Percentiles rank a stretch among this genome's conserved stretches.
Evolutionary conservation across 1,140 invertebrate genomes (phyloP).

Genomic region (Sinonovacula constricta): DNA sequence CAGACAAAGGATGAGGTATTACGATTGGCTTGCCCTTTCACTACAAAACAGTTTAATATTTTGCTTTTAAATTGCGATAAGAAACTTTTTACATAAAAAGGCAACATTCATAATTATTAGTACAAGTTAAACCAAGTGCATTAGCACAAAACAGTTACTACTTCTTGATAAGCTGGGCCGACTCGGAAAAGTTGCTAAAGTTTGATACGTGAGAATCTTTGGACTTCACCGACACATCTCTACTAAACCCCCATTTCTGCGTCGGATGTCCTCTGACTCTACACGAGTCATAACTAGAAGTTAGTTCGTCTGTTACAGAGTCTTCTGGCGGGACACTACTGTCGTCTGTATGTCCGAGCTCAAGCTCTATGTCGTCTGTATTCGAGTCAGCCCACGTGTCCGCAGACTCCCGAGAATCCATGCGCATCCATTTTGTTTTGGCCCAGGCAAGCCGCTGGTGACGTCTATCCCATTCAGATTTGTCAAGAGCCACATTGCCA

Average conservation of each 20-base stretch:
- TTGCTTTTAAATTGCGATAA: no score
- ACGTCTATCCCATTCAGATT: neutral
- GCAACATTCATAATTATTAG: no score
- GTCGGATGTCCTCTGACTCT: neutral
- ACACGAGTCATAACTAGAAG: neutral
- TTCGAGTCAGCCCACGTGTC: neutral
- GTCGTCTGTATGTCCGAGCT: neutral
- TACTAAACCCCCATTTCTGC: neutral
- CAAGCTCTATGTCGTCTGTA: neutral
- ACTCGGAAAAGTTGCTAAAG: slow-evolving; percentile 8
- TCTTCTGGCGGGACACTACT: neutral
- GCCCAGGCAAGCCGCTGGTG: neutral
- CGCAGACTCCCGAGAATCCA: slow-evolving; percentile 3
- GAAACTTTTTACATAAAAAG: no score
- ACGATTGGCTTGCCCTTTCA: no score
- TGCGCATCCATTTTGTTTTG: slow-evolving; percentile 33
- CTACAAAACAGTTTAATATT: no score
- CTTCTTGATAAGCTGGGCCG: slow-evolving; percentile 8
- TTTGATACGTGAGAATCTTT: neutral
- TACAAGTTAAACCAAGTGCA: no score
- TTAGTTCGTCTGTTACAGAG: neutral
- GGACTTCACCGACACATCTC: neutral
- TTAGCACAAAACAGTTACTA: no score
- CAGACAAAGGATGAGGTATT: no score
- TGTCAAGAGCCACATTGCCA: neutral